Conservation (phyloP, 2,888 invertebrate species). For the Girardia tigrina region DNA sequence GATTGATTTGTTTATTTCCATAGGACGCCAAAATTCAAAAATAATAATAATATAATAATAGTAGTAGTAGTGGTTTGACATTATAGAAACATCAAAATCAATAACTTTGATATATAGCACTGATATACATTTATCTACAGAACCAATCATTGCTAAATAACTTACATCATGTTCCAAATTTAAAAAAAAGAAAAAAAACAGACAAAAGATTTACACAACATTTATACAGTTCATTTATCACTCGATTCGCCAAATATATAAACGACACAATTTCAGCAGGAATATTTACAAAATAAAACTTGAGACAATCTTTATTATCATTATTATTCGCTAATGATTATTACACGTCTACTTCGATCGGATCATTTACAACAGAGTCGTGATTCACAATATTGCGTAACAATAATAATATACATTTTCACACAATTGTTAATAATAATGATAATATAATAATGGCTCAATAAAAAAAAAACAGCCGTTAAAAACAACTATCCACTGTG, state of each 20-base stretch:
- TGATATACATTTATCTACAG: not conserved
- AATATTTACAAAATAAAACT: too few species aligned
- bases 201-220: not conserved
- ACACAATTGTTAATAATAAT: too few species aligned
- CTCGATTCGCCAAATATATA: not conserved
- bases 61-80: too few species aligned
- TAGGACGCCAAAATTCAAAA: too few species aligned
- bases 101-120: too few species aligned
- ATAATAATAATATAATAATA: too few species aligned
- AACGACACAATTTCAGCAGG: not conserved
- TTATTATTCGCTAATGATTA: not conserved
- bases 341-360: not conserved
- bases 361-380: not conserved
- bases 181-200: too few species aligned
- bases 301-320: not conserved
- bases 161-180: not conserved
- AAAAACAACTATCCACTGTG: not conserved
- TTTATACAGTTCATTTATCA: not conserved
- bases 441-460: not conserved
- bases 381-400: not conserved
- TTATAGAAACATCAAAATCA: not conserved
- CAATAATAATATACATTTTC: too few species aligned
- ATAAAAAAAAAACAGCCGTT: slow-evolving; percentile 8
- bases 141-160: not conserved
- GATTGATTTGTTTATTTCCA: not conserved